These are phyloP conservation scores for Melieria picta DNA, from an alignment of 2,888 invertebrate species.

Conservation along the genomic window DNA sequence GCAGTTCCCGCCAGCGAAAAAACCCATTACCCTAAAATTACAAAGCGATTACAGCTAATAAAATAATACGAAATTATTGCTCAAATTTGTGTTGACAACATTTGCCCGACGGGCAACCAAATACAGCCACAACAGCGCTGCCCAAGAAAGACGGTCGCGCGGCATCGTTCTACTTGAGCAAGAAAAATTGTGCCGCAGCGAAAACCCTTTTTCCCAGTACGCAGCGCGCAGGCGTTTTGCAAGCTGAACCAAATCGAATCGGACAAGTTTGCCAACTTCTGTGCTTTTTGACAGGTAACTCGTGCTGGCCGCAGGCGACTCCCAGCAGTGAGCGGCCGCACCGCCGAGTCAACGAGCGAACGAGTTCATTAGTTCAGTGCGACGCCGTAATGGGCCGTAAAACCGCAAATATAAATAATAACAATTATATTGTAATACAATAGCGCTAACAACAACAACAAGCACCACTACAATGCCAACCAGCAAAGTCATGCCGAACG, in stretches of 20 bases:
- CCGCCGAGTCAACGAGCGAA: not conserved
- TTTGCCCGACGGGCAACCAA: no score
- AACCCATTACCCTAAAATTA: no score
- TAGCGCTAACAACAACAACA: not conserved
- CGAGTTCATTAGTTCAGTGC: constrained; percentile 5
- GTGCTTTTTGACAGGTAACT: constrained; percentile 35
- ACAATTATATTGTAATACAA: not conserved
- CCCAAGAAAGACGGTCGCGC: no score
- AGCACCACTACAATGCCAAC: no score
- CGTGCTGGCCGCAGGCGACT: constrained; percentile 38
- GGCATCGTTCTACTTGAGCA: no score
- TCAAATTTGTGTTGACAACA: no score
- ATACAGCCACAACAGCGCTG: no score
- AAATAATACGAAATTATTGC: no score
- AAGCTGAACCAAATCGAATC: constrained; percentile 25
- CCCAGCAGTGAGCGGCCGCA: not conserved
- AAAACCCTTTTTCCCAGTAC: no score
- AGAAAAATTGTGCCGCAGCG: no score
- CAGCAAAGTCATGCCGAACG: constrained; percentile 13
- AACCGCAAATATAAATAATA: not conserved
- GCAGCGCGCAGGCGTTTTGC: not conserved
- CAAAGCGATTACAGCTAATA: no score
- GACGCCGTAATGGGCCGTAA: not conserved
- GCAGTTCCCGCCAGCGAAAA: no score
- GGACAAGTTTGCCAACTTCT: constrained; percentile 30